Percentiles rank a stretch among this genome's conserved stretches.
These are phyloP conservation scores for Eueides isabella DNA, from an alignment of 1,140 invertebrate species.

Conservation along the genomic window DNA sequence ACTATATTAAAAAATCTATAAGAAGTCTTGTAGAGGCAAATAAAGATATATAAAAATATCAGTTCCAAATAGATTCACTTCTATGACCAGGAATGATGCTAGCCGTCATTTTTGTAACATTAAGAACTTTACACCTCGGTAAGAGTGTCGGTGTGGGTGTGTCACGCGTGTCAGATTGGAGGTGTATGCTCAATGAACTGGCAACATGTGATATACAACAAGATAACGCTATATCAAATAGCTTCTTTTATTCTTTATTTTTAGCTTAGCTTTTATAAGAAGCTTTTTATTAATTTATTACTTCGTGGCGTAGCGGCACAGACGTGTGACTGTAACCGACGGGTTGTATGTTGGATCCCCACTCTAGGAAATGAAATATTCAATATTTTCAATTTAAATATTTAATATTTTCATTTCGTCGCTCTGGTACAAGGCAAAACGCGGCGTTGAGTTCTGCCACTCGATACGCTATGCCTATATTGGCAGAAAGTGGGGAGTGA, in stretches of 20 bases:
- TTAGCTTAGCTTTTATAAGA: conserved; percentile 6
- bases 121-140: conserved; percentile 48
- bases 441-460: too few relatives aligned
- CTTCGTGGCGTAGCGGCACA: too few relatives aligned
- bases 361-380: too few relatives aligned
- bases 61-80: background rate
- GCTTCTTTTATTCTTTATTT: background rate
- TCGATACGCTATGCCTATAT: too few relatives aligned
- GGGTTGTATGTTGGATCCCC: too few relatives aligned
- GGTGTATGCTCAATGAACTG: conserved; percentile 19
- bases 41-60: background rate
- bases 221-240: conserved; percentile 6
- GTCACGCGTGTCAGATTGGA: conserved; percentile 4
- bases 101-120: conserved; percentile 39
- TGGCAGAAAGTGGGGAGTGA: too few relatives aligned
- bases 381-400: too few relatives aligned
- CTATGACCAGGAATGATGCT: background rate
- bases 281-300: conserved; percentile 10
- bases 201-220: conserved; percentile 4
- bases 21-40: background rate
- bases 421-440: too few relatives aligned
- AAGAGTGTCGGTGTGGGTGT: conserved; percentile 26
- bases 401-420: too few relatives aligned
- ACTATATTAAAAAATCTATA: too few relatives aligned
- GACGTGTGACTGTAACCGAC: too few relatives aligned